Percentiles rank a stretch among this genome's conserved stretches.
Evolutionary conservation across 2,797 vertebrate genomes (phyloP).

Genomic region (Crossoptilon crossoptilon): DNA sequence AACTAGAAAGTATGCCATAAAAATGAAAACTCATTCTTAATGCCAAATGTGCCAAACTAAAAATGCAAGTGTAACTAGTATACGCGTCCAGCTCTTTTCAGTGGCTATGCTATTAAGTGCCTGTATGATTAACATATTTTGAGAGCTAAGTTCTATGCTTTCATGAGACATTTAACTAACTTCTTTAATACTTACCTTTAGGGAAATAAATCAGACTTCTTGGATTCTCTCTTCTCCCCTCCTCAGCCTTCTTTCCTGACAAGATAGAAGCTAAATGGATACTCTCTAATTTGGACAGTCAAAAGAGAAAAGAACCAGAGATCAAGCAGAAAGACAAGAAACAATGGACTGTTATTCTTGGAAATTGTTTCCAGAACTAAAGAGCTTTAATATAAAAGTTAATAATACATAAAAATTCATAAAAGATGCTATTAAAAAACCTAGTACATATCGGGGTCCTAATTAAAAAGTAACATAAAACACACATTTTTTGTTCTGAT

Average conservation of each 20-base stretch:
- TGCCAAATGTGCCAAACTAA: too few relatives aligned
- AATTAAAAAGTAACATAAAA: not conserved
- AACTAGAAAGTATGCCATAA: too few relatives aligned
- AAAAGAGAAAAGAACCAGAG: not conserved
- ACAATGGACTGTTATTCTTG: rapidly evolving
- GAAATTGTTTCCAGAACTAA: not conserved
- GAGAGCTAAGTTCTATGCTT: not conserved
- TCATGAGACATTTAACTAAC: not conserved
- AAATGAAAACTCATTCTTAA: too few relatives aligned
- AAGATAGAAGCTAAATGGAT: not conserved
- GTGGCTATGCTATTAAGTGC: not conserved
- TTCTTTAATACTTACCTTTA: not conserved
- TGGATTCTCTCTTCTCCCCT: not conserved
- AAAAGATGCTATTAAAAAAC: not conserved
- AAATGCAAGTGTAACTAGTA: too few relatives aligned
- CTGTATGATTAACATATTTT: not conserved
- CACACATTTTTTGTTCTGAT: not conserved
- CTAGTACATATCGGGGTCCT: not conserved
- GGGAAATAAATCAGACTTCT: not conserved
- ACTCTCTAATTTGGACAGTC: not conserved
- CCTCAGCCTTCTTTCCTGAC: not conserved
- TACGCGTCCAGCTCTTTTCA: too few relatives aligned
- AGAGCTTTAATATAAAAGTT: not conserved
- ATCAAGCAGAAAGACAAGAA: not conserved
- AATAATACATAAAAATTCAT: not conserved